Evolutionary conservation across 2,888 invertebrate species (phyloP), one percentile per base, ranked within the genome.

Genomic region (Apocheima hispidaria): DNA sequence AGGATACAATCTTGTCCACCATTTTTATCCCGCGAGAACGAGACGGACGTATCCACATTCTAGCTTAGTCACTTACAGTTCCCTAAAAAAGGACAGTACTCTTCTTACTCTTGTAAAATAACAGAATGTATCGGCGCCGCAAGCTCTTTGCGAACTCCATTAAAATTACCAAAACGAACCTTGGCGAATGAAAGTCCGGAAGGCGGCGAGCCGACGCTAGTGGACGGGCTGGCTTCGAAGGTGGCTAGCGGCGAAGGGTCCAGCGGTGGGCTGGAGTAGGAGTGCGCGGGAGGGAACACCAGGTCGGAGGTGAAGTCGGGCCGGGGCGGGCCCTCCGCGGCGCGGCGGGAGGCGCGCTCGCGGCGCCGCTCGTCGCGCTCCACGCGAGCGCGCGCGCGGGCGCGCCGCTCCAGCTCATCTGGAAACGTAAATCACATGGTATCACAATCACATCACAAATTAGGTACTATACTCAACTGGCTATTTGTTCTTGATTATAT

Each of bases 321-420:
- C 79, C 55, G 95, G 83, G 82, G 95, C 87, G 90, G 95, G 89
- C 74, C 97, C 95, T 95, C 97, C 93, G 81, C 93, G 88, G 77
- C 95, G 93, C 85, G 97, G 94, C 86, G 95, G 65, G 96, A 96
- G n/a, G 95, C 94, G 66, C 95, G 95, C 79, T 98, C 97, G 2
- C 97, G 94, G 30, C 95, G 95, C 21, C 94, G 94, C 79, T 98
- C 98, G 14, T 97, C 97, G 9, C 96, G 94, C 40, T 95, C 95
- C 21, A 95, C 94, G 6, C 95, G 95, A 43, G 95, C 95, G 4
- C 98, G 95, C 12, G 93, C 86, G 46, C 94, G 94, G 26, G 95
- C 95, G 2, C 98, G 94, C 10, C 94, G 93, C 5, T 95, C 94
- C 52, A 98, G 79, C 83, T 98, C 97, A 63, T 95, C 97, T 96